Percentiles rank a stretch among this genome's conserved stretches.
Conservation (phyloP, 2,888 invertebrate genomes). For the Meta bourneti region DNA sequence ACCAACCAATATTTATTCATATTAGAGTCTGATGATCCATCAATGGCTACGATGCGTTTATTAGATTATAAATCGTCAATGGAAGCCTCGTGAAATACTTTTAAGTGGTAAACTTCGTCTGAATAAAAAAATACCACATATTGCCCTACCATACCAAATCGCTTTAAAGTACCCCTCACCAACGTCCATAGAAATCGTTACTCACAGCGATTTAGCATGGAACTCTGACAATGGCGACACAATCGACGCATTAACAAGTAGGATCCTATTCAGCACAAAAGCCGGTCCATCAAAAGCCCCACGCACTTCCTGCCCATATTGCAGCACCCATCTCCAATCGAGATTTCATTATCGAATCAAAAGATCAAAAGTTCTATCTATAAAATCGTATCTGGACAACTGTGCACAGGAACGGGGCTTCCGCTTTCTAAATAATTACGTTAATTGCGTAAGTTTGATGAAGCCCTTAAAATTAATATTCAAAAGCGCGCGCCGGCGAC, state of each 20-base stretch:
- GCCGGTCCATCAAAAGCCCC: not conserved
- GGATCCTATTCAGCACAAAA: not conserved
- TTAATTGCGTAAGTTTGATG: conserved; percentile 59
- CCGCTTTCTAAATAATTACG: conserved; percentile 52
- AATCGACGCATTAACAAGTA: not conserved
- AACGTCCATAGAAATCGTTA: not conserved
- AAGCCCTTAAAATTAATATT: conserved; percentile 67
- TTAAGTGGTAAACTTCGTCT: no score
- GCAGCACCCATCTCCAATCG: not conserved
- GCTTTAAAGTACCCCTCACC: not conserved
- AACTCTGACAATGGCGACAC: not conserved
- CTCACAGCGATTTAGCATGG: not conserved
- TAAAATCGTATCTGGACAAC: not conserved
- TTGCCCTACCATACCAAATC: not conserved
- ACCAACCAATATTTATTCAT: no score
- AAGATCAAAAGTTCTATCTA: conserved; percentile 29
- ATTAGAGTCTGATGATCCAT: no score
- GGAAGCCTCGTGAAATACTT: no score
- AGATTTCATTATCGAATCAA: conserved; percentile 25
- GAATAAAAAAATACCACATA: no score
- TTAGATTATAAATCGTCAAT: no score
- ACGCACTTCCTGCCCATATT: not conserved
- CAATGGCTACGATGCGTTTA: no score
- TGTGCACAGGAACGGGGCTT: not conserved
- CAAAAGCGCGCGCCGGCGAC: conserved; percentile 31